Evolutionary conservation across 2,113 vertebrate species (phyloP), one percentile per base, ranked within the genome.

Genomic region (Gorsachius goisagi): DNA sequence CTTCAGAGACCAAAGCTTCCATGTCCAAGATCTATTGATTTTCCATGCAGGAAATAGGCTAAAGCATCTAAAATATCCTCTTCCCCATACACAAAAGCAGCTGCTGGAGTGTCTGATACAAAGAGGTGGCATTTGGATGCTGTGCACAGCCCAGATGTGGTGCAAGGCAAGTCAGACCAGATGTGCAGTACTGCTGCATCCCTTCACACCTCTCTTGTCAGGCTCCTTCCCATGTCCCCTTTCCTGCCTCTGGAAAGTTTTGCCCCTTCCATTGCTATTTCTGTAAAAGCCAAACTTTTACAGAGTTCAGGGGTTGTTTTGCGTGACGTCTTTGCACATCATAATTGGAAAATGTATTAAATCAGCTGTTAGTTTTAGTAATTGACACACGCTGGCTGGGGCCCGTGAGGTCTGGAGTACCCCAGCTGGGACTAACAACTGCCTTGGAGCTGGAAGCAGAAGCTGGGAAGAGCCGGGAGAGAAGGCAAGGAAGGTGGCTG

Each of bases 291-390:
- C 67, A 82, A 93, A 81, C 32, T 95, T 90, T 47, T 50, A 39
- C 21, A 32, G 87, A 60, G 47, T 92, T 88, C 9, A 3, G 23
- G 26, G 9, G 26, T 94, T 94, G 32, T 92, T 94, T 96, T 33
- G 60, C 15, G 6, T 63, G 41, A 52, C 15, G 8, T 30, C 44
- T 89, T 69, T 95, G 30, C 68, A 68, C 39, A 86, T 76, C 44
- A 45, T 97, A 96, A 95, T 83, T 97, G 88, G 92, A 72, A 97
- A 95, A 96, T 23, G 47, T 93, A 76, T 91, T 90, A 90, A 94
- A 82, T 81, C 55, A 53, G 9, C 52, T 45, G 41, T 67, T 95
- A 89, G 60, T 23, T 71, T 92, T 26, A 39, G 63, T 32, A 94
- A 82, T 73, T 55, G 81, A 93, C 92, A 74, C 41, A 44, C 0